Evolutionary conservation across 2,797 vertebrate species (phyloP), one percentile per base, ranked within the genome.

Genomic region (Pipistrellus pipistrellus): DNA sequence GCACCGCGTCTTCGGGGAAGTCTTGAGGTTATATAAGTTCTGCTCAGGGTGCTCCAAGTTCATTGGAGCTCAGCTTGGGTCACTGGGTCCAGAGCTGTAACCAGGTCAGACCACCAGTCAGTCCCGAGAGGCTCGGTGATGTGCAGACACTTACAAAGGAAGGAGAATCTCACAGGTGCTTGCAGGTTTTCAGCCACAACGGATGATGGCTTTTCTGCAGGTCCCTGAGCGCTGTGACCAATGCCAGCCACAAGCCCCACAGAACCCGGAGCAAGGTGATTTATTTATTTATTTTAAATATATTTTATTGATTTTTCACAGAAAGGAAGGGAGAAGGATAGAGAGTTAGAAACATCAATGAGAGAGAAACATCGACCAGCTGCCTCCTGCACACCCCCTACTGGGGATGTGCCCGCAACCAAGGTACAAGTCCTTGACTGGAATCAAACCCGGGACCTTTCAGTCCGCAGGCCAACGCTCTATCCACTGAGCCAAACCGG

Each of bases 81-180:
- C 77, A 4, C 44, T 27, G 35, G 18, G 13, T 77, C 20, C 41
- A 18, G 73, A 68, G 32, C 2, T 1, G n/a, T 15, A 35, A 6
- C 35, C 46, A 2, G 55, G 41, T 76, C 51, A 53, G 13, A 21
- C 5, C 35, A 18, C 32, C 15, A 0, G 0, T 8, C 90, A 4
- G 5, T 6, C 13, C 1, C 0, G 55, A 25, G 59, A 32, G 21
- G 66, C 8, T 14, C 30, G 0, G 0, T 2, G 20, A 2, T 53
- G 35, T 8, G 46, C 71, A 38, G 92, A 51, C 3, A 12, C 41
- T 55, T 3, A 17, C 1, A 3, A 25, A 13, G n/a, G 48, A 55
- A 30, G 25, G n/a, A 71, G 18, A 71, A 18, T 66, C 7, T 66
- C n/a, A 32, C n/a, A 32, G 48, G 18, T 0, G 2, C 51, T 35